Conservation (phyloP, 2,888 invertebrate species). For the Aphidius colemani region DNA sequence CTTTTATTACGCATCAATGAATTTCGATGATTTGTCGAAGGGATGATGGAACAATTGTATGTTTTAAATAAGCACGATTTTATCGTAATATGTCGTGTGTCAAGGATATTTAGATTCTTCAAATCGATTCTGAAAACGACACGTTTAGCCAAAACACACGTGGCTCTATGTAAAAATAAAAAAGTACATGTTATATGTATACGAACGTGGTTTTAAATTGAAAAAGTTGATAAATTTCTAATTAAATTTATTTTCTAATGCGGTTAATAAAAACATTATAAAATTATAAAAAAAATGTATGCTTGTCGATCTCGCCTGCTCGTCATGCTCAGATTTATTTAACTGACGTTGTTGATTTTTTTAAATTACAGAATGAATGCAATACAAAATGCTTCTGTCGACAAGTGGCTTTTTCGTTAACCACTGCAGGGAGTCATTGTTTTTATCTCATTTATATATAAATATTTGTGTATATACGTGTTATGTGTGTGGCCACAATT, state of each 20-base stretch:
- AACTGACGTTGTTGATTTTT: too few relatives aligned
- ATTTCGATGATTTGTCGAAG: conserved; percentile 27
- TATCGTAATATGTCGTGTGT: conserved; percentile 24
- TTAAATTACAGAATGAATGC: too few relatives aligned
- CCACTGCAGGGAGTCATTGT: too few relatives aligned
- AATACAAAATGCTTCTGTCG: too few relatives aligned
- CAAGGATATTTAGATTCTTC: conserved; percentile 22
- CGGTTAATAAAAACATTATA: too few relatives aligned
- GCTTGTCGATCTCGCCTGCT: too few relatives aligned
- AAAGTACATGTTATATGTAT: neutral
- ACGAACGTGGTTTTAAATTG: neutral
- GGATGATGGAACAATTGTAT: conserved; percentile 7
- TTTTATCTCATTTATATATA: too few relatives aligned
- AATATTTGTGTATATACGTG: too few relatives aligned
- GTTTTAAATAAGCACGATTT: conserved; percentile 33
- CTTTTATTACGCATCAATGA: conserved; percentile 35
- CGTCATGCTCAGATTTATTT: too few relatives aligned
- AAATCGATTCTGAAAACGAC: conserved; percentile 19
- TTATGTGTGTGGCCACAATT: conserved; percentile 24
- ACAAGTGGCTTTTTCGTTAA: too few relatives aligned
- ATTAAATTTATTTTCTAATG: too few relatives aligned
- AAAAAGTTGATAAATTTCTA: neutral
- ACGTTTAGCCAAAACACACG: conserved; percentile 28
- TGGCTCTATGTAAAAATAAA: conserved; percentile 9
- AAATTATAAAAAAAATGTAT: neutral